These are phyloP conservation scores for Meloidogyne chitwoodi DNA, from an alignment of 1,140 invertebrate species.

Conservation along the genomic window DNA sequence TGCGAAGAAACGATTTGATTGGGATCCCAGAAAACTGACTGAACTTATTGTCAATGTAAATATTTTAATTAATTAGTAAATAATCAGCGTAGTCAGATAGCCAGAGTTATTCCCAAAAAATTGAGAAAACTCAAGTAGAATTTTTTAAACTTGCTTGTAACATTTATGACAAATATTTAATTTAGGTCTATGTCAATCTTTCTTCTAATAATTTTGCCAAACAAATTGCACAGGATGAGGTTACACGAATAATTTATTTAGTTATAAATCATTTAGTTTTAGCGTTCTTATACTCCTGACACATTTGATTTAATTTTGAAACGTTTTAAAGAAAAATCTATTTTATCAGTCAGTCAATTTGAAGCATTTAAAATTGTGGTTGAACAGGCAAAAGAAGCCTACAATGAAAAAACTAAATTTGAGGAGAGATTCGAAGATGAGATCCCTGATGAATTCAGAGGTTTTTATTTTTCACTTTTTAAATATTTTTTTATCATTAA, in stretches of 20 bases:
- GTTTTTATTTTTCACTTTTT: conserved; percentile 53
- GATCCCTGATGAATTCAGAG: conserved; percentile 90
- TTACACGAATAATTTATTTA: conserved; percentile 14
- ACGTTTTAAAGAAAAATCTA: conserved; percentile 7
- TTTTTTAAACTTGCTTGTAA: too few species aligned
- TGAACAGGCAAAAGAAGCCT: conserved; percentile 74
- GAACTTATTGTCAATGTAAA: conserved; percentile 79
- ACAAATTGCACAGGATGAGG: conserved; percentile 79
- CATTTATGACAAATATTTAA: background rate
- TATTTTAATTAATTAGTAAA: too few species aligned
- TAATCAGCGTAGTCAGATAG: too few species aligned
- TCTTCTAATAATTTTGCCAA: conserved; percentile 82
- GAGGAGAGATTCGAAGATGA: conserved; percentile 74
- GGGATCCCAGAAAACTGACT: conserved; percentile 84
- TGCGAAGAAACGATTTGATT: conserved; percentile 83
- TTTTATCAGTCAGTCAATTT: conserved; percentile 62
- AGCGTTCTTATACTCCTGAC: conserved; percentile 87
- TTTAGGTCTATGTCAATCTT: conserved; percentile 83
- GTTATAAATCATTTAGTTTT: conserved; percentile 53
- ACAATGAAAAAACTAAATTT: conserved; percentile 76
- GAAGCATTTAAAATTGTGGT: conserved; percentile 77
- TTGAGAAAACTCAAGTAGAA: too few species aligned
- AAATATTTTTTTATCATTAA: conserved; percentile 15
- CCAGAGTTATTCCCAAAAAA: too few species aligned
- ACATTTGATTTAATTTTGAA: conserved; percentile 82